Evolutionary conservation across 2,888 invertebrate species (phyloP).

Genomic region (Cremastinae sp.): DNA sequence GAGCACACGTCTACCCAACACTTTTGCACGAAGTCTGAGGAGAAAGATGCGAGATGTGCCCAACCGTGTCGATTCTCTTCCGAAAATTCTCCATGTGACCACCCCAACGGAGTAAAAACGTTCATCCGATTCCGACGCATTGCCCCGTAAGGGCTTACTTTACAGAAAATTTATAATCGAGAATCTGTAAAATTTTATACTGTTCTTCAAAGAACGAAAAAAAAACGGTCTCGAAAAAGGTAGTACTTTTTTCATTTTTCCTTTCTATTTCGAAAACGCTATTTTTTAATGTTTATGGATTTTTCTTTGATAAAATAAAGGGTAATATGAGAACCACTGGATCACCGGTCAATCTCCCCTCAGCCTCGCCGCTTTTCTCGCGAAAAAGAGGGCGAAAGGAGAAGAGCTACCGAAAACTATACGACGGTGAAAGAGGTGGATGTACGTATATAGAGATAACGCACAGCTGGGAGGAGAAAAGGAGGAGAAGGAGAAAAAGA

Average conservation of each 20-base stretch:
- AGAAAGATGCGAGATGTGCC: slow-evolving; percentile 16
- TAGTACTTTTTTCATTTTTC: too few species aligned
- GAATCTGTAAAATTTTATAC: too few species aligned
- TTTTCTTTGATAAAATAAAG: slow-evolving; percentile 15
- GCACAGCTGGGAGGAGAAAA: slow-evolving; percentile 46
- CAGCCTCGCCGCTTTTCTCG: slow-evolving; percentile 69
- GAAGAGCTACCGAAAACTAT: slow-evolving; percentile 43
- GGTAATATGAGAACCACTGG: slow-evolving; percentile 76
- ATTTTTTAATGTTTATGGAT: slow-evolving; percentile 8
- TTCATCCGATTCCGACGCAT: too few species aligned
- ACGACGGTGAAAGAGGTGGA: slow-evolving; percentile 60
- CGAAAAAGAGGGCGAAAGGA: slow-evolving; percentile 68
- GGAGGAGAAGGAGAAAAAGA: slow-evolving; percentile 56
- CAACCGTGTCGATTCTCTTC: too few species aligned
- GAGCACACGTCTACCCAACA: slow-evolving; percentile 40
- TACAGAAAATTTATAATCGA: too few species aligned
- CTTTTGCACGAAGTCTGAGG: slow-evolving; percentile 35
- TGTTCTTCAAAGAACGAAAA: too few species aligned
- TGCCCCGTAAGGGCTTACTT: too few species aligned
- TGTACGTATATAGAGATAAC: too few species aligned
- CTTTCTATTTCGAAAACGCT: not conserved
- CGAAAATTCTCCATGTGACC: not conserved
- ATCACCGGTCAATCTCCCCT: slow-evolving; percentile 78
- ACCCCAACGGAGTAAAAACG: not conserved
- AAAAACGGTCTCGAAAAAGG: too few species aligned